Conservation (phyloP, 2,888 invertebrate genomes). For the Lasioglossum figueresi region DNA sequence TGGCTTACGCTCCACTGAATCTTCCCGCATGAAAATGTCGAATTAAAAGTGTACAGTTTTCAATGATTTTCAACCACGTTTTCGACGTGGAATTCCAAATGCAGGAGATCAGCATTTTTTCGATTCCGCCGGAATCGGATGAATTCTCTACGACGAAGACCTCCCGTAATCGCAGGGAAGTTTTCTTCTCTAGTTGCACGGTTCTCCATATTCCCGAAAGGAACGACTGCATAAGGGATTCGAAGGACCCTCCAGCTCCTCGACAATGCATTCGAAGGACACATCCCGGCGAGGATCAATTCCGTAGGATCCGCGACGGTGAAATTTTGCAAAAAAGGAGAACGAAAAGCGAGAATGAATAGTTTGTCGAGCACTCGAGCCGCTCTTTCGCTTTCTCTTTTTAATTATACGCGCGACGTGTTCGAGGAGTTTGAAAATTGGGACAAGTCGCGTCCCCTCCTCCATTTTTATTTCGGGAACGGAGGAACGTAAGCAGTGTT, state of each 20-base stretch:
- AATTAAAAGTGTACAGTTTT: too few relatives aligned
- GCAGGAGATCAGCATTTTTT: neutral
- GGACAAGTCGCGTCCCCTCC: constrained; percentile 12
- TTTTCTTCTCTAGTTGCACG: neutral
- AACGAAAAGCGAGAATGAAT: neutral
- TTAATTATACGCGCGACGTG: neutral
- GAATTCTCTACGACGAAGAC: neutral
- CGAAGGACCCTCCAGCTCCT: constrained; percentile 36
- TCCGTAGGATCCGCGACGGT: constrained; percentile 1
- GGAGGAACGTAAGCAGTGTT: constrained; percentile 14
- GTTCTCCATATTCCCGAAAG: constrained; percentile 14
- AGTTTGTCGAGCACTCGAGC: neutral
- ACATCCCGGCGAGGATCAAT: constrained; percentile 47
- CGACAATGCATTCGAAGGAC: constrained; percentile 40
- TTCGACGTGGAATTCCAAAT: neutral
- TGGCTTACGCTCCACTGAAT: neutral
- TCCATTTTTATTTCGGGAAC: neutral
- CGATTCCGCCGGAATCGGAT: neutral
- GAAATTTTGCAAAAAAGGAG: neutral
- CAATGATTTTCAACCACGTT: too few relatives aligned
- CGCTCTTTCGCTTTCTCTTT: neutral
- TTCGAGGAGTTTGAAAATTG: constrained; percentile 16
- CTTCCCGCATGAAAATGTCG: too few relatives aligned
- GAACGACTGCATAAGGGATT: constrained; percentile 45
- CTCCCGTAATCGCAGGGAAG: neutral